Percentiles rank a stretch among this genome's conserved stretches.
Evolutionary conservation across 2,888 invertebrate genomes (phyloP).

Genomic region (Agonum fuliginosum): DNA sequence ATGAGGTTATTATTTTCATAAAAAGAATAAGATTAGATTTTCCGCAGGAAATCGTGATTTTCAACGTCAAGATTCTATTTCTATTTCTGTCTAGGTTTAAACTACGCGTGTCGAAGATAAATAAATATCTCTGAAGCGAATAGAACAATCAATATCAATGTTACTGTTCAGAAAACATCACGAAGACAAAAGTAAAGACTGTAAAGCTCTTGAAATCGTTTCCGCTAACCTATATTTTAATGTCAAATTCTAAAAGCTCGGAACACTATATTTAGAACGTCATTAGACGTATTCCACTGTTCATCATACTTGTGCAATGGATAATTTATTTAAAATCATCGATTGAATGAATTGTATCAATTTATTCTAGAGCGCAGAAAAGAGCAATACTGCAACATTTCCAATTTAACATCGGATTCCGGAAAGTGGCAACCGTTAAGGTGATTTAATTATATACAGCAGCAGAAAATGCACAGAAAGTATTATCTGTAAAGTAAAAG

Average conservation of each 20-base stretch:
- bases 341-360: neutral
- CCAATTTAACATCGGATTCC: no score
- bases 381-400: no score
- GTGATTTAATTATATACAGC: no score
- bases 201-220: conserved; percentile 20
- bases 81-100: conserved; percentile 23
- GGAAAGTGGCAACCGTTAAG: no score
- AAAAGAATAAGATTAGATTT: no score
- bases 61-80: conserved; percentile 1
- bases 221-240: conserved; percentile 35
- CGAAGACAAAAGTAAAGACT: neutral
- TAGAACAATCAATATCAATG: conserved; percentile 22
- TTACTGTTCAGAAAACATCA: neutral
- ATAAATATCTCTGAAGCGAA: conserved; percentile 13
- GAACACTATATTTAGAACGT: neutral
- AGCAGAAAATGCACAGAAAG: no score
- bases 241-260: conserved; percentile 12
- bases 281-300: neutral
- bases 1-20: no score
- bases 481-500: no score
- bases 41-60: no score
- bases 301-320: neutral
- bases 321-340: neutral
- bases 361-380: neutral
- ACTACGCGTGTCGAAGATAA: conserved; percentile 22